Percentiles rank a stretch among this genome's conserved stretches.
Conservation (phyloP, 2,113 vertebrate genomes). For the Tragelaphus strepsiceros region DNA sequence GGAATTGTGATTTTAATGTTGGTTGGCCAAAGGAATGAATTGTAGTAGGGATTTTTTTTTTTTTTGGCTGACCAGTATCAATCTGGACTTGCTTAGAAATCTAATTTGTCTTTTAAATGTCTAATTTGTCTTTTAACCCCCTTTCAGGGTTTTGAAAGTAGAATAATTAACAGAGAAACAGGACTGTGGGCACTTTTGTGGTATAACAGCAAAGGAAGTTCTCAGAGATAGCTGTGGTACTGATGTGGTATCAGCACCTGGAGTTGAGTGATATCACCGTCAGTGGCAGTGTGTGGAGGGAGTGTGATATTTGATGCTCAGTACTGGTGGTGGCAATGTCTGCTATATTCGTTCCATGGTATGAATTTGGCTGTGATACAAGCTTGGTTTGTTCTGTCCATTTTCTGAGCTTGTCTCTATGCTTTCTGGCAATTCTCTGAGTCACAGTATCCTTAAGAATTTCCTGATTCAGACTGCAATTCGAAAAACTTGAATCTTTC, state of each 20-base stretch:
- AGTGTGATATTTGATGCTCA: rapidly evolving
- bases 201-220: background rate
- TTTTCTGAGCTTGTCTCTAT: background rate
- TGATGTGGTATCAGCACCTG: background rate
- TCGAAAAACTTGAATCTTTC: background rate
- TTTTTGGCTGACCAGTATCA: background rate
- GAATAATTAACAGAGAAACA: background rate
- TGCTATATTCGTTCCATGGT: no score
- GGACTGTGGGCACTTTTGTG: background rate
- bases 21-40: background rate
- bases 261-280: background rate
- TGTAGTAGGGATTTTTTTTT: background rate
- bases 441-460: background rate
- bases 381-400: background rate
- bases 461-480: background rate
- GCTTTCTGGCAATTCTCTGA: background rate
- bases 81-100: background rate
- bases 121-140: background rate
- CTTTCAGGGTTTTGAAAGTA: background rate
- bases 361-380: background rate
- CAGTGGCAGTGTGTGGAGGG: background rate
- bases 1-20: background rate
- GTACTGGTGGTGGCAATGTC: background rate
- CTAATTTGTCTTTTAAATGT: background rate
- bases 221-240: background rate